Evolutionary conservation across 2,113 vertebrate genomes (phyloP), one percentile per base, ranked within the genome.

Genomic region (Peromyscus leucopus): DNA sequence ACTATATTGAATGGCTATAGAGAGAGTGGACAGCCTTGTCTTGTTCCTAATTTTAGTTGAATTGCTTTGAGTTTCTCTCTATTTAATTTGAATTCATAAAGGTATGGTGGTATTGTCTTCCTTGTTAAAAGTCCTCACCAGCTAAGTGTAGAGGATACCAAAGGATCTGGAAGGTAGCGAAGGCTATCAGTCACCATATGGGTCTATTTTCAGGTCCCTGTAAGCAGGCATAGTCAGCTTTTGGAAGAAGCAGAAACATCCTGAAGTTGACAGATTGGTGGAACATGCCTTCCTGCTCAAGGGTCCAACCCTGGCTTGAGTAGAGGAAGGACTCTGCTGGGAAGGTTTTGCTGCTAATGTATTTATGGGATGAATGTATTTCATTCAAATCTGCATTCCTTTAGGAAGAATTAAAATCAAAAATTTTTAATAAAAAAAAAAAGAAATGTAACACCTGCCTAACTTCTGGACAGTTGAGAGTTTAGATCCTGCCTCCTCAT

Each of bases 401-500:
- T 96, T 95, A 94, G 96, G 93, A 98, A 98, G 98, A 97, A 97
- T 98, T 97, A 98, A 98, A 98, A 97, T 79, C 93, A 98, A 71
- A 75, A 21, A 6, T 75, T 93, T 96, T 96, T 94, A 85, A 75
- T 89, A 59, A 96, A 96, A 71, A 93, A 93, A 42, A 42, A 42
- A 42, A 42, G 42, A 42, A 42, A 42, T 4, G 42, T 42, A 42
- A 42, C 42, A 42, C 42, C 42, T 42, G 42, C 42, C 42, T 42
- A 42, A 42, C 42, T 42, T 42, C 42, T 42, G 42, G 42, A 3
- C 42, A 42, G 3, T 42, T 42, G 42, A 42, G 42, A 42, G 42
- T 42, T 42, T 42, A 99, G 99, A 98, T 99, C 99, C 86, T 99
- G 99, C 90, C 99, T 99, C 95, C 99, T 98, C 99, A 99, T 99